Evolutionary conservation across 2,113 vertebrate species (phyloP).

Genomic region (Laticauda colubrina): DNA sequence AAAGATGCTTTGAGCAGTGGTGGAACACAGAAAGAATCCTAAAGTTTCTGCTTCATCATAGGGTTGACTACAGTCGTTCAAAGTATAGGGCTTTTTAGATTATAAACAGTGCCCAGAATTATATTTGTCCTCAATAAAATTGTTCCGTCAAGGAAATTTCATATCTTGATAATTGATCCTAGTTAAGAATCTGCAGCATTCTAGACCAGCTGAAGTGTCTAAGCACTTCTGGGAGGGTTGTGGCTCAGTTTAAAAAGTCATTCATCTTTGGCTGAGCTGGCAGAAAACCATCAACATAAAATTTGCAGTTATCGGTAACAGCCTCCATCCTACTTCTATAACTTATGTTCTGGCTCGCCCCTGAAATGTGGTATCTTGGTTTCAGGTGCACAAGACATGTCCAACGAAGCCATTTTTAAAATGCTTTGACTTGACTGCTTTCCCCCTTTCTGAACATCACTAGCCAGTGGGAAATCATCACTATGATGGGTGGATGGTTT

Average conservation of each 20-base stretch:
- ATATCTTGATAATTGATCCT: neutral
- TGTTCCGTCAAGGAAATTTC: neutral
- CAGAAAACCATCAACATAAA: neutral
- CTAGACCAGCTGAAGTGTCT: neutral
- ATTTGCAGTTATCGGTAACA: neutral
- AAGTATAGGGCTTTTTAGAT: neutral
- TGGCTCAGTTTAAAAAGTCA: neutral
- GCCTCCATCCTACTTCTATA: neutral
- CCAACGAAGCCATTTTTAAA: neutral
- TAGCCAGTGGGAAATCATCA: neutral
- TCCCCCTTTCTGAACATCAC: neutral
- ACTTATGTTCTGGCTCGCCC: neutral
- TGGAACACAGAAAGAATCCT: neutral
- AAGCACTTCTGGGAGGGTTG: neutral
- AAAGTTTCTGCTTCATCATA: neutral
- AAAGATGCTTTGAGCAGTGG: neutral
- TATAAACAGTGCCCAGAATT: neutral
- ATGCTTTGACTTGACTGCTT: neutral
- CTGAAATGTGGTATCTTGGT: neutral
- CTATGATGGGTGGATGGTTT: neutral
- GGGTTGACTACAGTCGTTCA: neutral
- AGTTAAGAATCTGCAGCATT: neutral
- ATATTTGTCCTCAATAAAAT: neutral
- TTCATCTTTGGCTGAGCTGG: no score
- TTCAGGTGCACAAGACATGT: neutral